Conservation (phyloP, 92 coral and sea anemone species). For the Isaurus tuberculatus region DNA sequence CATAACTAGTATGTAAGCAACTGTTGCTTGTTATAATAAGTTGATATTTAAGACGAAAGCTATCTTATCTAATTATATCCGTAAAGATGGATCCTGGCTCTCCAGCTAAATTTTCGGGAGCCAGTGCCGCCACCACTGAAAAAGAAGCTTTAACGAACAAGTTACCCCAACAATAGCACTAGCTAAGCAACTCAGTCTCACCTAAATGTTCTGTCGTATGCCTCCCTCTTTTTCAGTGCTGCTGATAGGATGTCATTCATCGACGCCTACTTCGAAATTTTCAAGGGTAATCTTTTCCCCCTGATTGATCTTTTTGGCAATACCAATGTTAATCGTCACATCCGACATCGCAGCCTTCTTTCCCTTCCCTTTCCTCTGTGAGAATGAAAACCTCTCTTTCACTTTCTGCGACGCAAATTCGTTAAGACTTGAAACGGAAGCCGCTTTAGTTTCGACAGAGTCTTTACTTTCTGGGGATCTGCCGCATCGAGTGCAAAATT, state of each 20-base stretch:
- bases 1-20: conserved; percentile 12
- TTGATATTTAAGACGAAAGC: conserved; percentile 16
- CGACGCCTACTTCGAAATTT: conserved; percentile 5
- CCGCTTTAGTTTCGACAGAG: conserved; percentile 17
- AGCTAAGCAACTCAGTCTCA: conserved; percentile 4
- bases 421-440: too few species aligned
- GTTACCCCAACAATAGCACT: conserved; percentile 2
- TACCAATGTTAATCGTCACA: conserved; percentile 22
- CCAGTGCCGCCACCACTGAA: conserved; percentile 13
- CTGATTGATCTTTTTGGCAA: conserved; percentile 24
- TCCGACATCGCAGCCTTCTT: too few species aligned
- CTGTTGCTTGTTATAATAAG: conserved; percentile 21
- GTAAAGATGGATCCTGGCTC: conserved; percentile 6
- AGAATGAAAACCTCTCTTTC: too few species aligned
- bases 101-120: conserved; percentile 5
- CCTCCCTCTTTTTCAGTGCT: conserved; percentile 16
- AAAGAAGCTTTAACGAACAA: neutral
- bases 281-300: conserved; percentile 20
- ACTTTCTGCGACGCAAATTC: too few species aligned
- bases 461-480: conserved; percentile 21
- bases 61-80: conserved; percentile 21
- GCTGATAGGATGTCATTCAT: conserved; percentile 5
- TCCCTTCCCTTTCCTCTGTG: too few species aligned
- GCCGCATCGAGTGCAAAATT: conserved; percentile 25
- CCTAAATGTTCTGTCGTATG: conserved; percentile 18